These are phyloP conservation scores for Capromys pilorides DNA, from an alignment of 2,797 vertebrate species.

Conservation along the genomic window DNA sequence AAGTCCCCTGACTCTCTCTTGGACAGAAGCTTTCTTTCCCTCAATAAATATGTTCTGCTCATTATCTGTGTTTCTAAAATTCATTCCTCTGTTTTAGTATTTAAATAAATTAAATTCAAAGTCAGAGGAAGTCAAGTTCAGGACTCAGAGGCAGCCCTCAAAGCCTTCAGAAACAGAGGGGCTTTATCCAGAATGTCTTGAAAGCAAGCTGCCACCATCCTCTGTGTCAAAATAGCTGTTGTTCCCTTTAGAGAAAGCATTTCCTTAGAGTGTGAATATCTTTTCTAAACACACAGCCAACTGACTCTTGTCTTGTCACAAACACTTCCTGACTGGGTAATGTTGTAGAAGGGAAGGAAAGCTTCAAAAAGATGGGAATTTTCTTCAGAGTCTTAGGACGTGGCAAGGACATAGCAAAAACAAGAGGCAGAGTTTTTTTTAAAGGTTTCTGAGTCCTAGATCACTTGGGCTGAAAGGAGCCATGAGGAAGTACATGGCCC, in stretches of 20 bases:
- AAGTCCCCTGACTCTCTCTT: too few species aligned
- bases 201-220: background rate
- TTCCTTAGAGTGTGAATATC: background rate
- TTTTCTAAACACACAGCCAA: background rate
- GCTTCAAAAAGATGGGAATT: background rate
- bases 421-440: background rate
- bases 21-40: too few species aligned
- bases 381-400: background rate
- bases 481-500: too few species aligned
- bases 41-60: too few species aligned
- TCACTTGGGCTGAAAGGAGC: background rate
- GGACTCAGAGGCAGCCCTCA: background rate
- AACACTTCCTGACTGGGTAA: background rate
- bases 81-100: too few species aligned
- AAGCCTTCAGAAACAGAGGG: background rate
- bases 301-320: background rate
- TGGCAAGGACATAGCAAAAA: background rate
- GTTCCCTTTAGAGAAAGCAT: background rate
- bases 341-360: background rate
- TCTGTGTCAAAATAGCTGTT: background rate
- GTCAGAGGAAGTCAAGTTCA: background rate
- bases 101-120: background rate
- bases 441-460: background rate
- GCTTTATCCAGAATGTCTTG: background rate
- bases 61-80: too few species aligned